Percentiles rank a stretch among this genome's conserved stretches.
These are phyloP conservation scores for Coregonus suidteri DNA, from an alignment of 2,797 vertebrate genomes.

Conservation along the genomic window DNA sequence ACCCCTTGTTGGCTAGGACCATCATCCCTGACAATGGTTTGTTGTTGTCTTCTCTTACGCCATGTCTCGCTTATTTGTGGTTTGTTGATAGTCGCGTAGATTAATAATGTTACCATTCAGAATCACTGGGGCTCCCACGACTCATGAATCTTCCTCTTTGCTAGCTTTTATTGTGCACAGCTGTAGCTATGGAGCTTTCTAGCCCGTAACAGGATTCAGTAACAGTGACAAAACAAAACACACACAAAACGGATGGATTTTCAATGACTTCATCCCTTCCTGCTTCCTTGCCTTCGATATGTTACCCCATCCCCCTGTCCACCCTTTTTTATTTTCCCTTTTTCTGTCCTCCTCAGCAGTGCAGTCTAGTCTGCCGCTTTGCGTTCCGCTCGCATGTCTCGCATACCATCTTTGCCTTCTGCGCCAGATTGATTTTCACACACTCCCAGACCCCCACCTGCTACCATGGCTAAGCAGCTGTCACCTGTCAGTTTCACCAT, in stretches of 20 bases:
- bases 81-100: conserved; percentile 33
- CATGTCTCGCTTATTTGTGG: conserved; percentile 15
- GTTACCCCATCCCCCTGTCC: neutral
- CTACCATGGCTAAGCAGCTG: conserved; percentile 73
- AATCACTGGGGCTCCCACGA: conserved; percentile 49
- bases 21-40: conserved; percentile 58
- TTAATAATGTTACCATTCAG: conserved; percentile 22
- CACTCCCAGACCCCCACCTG: conserved; percentile 65
- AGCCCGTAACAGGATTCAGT: too few species aligned
- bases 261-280: neutral
- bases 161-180: neutral
- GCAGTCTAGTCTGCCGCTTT: conserved; percentile 31
- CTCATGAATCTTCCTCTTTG: conserved; percentile 46
- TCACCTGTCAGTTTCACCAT: conserved; percentile 75
- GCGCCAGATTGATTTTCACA: conserved; percentile 74
- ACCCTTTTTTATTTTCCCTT: conserved; percentile 33
- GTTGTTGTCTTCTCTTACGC: conserved; percentile 51
- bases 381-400: conserved; percentile 52
- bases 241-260: neutral
- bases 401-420: conserved; percentile 59
- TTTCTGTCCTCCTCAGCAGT: conserved; percentile 26
- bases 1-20: conserved; percentile 47
- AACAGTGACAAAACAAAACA: neutral
- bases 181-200: neutral
- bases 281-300: neutral